Conservation (phyloP, 2,888 invertebrate genomes). For the Eupithecia pulchellata region DNA sequence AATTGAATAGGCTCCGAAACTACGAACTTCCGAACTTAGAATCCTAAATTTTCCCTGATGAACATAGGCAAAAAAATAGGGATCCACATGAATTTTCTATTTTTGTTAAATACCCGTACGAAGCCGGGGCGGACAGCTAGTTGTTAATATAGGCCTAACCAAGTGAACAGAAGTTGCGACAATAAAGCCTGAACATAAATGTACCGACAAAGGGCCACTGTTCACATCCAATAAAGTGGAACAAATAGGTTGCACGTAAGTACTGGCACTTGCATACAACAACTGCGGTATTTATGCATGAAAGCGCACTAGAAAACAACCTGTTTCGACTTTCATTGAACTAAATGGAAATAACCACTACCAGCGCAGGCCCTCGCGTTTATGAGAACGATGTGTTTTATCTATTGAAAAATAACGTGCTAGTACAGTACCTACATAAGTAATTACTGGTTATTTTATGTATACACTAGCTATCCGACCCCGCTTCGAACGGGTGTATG, state of each 20-base stretch:
- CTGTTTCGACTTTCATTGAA: conserved; percentile 58
- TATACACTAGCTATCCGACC: too few species aligned
- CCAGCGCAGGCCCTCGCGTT: conserved; percentile 35
- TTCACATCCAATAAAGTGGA: background rate
- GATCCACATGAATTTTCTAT: too few species aligned
- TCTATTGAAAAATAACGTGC: background rate
- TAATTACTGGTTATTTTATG: too few species aligned
- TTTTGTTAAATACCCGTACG: too few species aligned
- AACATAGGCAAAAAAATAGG: too few species aligned
- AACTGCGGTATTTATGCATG: conserved; percentile 43
- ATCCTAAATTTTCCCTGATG: too few species aligned
- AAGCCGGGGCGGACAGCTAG: too few species aligned
- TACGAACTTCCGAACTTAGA: too few species aligned
- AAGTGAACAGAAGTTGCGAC: background rate
- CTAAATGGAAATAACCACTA: conserved; percentile 51
- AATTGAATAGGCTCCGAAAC: too few species aligned
- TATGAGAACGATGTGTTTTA: background rate
- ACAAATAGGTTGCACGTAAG: background rate
- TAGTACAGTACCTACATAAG: too few species aligned
- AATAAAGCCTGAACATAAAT: background rate
- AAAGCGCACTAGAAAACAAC: conserved; percentile 59
- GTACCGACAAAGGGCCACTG: background rate
- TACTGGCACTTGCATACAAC: background rate
- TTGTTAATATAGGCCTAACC: background rate
- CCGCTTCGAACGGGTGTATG: too few species aligned